Base-by-base conservation (phyloP, 2,888 invertebrate genomes). In the Meiosimyza platycephala region DNA sequence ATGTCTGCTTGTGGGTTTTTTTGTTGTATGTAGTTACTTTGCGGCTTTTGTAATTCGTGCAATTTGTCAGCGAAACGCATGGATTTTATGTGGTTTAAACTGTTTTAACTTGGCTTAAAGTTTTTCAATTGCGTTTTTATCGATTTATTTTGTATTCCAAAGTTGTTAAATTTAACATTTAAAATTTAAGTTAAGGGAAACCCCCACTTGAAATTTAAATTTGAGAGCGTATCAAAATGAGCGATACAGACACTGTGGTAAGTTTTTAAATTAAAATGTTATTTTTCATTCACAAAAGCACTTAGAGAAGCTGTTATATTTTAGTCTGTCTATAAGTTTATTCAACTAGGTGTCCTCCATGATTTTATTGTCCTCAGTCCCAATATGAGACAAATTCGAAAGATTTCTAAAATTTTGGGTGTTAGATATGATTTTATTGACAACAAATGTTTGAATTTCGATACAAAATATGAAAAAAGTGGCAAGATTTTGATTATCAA, bases 191-290 rank as follows among this genome's bases (percentile, higher is more conserved):
- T 18, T 67, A 69, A 69, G 66, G 73, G 72, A 72, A 74, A 76
- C 71, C 72, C 71, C 76, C 69, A 60, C 68, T 13, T 52, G 55
- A 33, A 52, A 40, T 69, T 66, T 4, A 52, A 50, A 62, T 59
- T 54, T 13, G n/a, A 3, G 65, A 60, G 55, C 28, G 22, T 7
- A 7, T 7, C 16, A 70, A 60, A 74, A 79, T 78, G 78, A 74
- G 76, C 64, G 79, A 79, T 72, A 77, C 78, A n/a, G 79, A 79
- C 60, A 75, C 78, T 75, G 75, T 77, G 78, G 79, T 79, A 76
- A 79, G 79, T 79, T 63, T 4, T 55, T 50, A 50, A 51, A 12
- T 7, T 4, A 5, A 11, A 40, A 15, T 28, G 6, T 2, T 11
- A 18, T 40, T 40, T 40, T 40, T 40, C 28, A 40, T 9, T 40